Percentiles rank a stretch among this genome's conserved stretches.
Evolutionary conservation across 2,113 vertebrate species (phyloP).

Genomic region (Ctenomys sociabilis): DNA sequence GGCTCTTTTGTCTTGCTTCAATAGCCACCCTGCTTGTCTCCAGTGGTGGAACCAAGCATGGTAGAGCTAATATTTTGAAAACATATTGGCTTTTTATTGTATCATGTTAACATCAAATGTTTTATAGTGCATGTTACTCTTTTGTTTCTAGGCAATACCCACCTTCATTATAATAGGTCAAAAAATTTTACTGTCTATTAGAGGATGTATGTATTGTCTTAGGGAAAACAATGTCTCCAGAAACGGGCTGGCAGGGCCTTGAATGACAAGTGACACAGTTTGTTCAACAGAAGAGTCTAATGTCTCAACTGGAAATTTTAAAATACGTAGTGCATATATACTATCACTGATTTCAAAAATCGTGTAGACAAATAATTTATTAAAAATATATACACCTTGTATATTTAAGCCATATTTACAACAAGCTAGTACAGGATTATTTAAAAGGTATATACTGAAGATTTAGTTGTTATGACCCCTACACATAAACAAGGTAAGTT

Average conservation of each 20-base stretch:
- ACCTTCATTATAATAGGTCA: no score
- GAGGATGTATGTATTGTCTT: background rate
- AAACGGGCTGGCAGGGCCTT: background rate
- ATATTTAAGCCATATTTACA: constrained; percentile 56
- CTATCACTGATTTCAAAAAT: constrained; percentile 69
- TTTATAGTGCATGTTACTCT: constrained; percentile 47
- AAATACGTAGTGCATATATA: constrained; percentile 60
- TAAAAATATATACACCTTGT: constrained; percentile 78
- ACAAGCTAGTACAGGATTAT: constrained; percentile 49
- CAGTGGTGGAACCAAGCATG: background rate
- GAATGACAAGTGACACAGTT: background rate
- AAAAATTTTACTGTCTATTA: no score
- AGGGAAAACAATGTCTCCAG: background rate
- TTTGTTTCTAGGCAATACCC: no score
- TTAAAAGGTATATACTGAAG: constrained; percentile 44
- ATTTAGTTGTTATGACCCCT: constrained; percentile 46
- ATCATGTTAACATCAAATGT: constrained; percentile 47
- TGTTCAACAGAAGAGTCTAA: constrained; percentile 53
- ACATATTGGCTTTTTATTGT: constrained; percentile 68
- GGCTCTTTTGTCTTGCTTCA: background rate
- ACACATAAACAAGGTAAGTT: constrained; percentile 64
- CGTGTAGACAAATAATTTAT: constrained; percentile 83
- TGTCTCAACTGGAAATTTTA: constrained; percentile 66
- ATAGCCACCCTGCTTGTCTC: background rate
- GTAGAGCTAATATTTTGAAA: constrained; percentile 57